Conservation (phyloP, 2,113 vertebrate genomes). For the Gymnobelideus leadbeateri region DNA sequence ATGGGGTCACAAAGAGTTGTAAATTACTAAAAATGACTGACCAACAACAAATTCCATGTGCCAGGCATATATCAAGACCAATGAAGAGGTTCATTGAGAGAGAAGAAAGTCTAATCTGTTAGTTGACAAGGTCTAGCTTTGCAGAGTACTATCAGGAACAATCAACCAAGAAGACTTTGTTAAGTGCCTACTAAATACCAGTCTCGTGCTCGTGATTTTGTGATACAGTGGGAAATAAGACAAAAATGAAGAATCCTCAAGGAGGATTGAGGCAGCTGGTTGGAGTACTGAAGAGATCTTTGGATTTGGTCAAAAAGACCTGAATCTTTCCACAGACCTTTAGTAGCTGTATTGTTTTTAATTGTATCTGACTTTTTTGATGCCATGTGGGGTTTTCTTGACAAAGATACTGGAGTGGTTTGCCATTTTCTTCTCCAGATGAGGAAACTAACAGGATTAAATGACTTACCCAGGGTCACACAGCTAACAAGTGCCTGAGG, state of each 20-base stretch:
- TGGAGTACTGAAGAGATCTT: neutral
- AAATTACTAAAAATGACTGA: neutral
- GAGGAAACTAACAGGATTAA: neutral
- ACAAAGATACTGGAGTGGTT: neutral
- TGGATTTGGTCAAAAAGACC: neutral
- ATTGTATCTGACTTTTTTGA: neutral
- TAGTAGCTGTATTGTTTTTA: neutral
- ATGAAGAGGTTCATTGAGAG: neutral
- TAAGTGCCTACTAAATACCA: neutral
- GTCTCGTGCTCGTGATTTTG: neutral
- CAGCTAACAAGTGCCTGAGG: neutral
- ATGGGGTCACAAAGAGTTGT: neutral
- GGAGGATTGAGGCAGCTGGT: neutral
- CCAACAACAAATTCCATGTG: neutral
- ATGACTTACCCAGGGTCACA: neutral
- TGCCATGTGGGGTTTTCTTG: neutral
- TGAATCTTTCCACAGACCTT: neutral
- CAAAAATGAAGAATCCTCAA: neutral
- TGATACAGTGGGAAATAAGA: neutral
- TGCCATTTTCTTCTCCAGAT: neutral
- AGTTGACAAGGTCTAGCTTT: neutral
- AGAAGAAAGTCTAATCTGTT: neutral
- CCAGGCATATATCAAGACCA: neutral
- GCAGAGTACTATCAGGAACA: neutral
- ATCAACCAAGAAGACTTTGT: neutral